Percentiles rank a stretch among this genome's conserved stretches.
Conservation (phyloP, 1,140 invertebrate species). For the Ostrea denselamellosa region DNA sequence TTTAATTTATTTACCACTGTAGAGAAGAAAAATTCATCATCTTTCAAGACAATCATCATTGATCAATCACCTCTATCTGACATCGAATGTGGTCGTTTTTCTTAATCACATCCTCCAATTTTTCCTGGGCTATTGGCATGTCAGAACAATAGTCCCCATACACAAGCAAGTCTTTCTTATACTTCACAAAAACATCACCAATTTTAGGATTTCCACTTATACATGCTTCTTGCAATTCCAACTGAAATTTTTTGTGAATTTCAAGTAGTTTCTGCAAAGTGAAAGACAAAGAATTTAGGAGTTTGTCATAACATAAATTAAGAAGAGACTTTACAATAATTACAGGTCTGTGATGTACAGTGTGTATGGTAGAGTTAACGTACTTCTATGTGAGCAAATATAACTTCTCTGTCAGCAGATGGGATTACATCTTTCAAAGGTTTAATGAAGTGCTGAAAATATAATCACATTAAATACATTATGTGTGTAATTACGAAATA, state of each 20-base stretch:
- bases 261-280: conserved; percentile 87
- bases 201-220: conserved; percentile 78
- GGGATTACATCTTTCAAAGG: conserved; percentile 85
- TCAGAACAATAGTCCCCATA: conserved; percentile 98
- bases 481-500: not conserved
- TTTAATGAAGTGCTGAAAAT: conserved; percentile 77
- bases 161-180: conserved; percentile 92
- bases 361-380: conserved; percentile 57
- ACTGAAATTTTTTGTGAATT: conserved; percentile 91
- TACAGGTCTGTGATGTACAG: too few relatives aligned
- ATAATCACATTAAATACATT: not conserved
- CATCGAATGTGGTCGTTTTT: conserved; percentile 82
- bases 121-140: conserved; percentile 88
- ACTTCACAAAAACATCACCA: conserved; percentile 86
- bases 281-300: conserved; percentile 23
- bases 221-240: conserved; percentile 87
- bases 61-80: conserved; percentile 80
- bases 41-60: not conserved
- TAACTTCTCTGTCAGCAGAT: conserved; percentile 86
- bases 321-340: too few relatives aligned
- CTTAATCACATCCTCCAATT: conserved; percentile 87
- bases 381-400: conserved; percentile 95
- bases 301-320: too few relatives aligned
- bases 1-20: not conserved
- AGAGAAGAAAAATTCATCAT: not conserved